Percentiles rank a stretch among this genome's conserved stretches.
These are phyloP conservation scores for Drosophila busckii DNA, from an alignment of 1,140 invertebrate genomes.

Conservation along the genomic window DNA sequence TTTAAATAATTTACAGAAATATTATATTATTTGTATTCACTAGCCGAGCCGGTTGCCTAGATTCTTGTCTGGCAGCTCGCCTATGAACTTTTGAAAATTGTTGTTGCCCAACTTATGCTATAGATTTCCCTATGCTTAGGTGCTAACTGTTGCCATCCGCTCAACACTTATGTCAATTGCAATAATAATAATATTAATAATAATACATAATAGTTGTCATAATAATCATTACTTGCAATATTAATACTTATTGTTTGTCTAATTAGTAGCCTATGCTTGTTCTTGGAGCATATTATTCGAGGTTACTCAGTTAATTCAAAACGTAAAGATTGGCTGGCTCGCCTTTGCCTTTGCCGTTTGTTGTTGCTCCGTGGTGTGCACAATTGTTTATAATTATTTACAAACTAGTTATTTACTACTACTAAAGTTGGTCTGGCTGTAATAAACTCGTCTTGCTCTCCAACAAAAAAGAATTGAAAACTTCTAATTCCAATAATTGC, in stretches of 20 bases:
- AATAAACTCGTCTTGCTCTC: too few relatives aligned
- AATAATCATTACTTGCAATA: slow-evolving; percentile 37
- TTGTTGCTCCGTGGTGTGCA: too few relatives aligned
- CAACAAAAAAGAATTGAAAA: slow-evolving; percentile 15
- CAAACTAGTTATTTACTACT: slow-evolving; percentile 12
- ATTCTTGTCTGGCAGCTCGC: too few relatives aligned
- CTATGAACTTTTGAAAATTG: slow-evolving; percentile 2
- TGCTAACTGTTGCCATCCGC: slow-evolving; percentile 28
- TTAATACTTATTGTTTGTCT: slow-evolving; percentile 48
- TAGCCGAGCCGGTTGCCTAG: too few relatives aligned
- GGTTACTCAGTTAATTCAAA: slow-evolving; percentile 32
- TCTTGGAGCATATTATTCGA: slow-evolving; percentile 51
- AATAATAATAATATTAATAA: slow-evolving; percentile 10
- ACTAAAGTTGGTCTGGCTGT: slow-evolving; percentile 30
- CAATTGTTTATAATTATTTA: not conserved
- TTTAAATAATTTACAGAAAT: too few relatives aligned
- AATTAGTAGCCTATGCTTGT: slow-evolving; percentile 20
- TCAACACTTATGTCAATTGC: slow-evolving; percentile 30
- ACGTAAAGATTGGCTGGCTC: slow-evolving; percentile 1
- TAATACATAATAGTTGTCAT: slow-evolving; percentile 11
- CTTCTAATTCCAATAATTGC: too few relatives aligned
- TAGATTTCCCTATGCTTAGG: slow-evolving; percentile 37
- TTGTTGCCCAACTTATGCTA: slow-evolving; percentile 4
- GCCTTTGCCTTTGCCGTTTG: too few relatives aligned
- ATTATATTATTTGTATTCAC: too few relatives aligned